Conservation (phyloP, 2,113 vertebrate species). For the Nipponia nippon region DNA sequence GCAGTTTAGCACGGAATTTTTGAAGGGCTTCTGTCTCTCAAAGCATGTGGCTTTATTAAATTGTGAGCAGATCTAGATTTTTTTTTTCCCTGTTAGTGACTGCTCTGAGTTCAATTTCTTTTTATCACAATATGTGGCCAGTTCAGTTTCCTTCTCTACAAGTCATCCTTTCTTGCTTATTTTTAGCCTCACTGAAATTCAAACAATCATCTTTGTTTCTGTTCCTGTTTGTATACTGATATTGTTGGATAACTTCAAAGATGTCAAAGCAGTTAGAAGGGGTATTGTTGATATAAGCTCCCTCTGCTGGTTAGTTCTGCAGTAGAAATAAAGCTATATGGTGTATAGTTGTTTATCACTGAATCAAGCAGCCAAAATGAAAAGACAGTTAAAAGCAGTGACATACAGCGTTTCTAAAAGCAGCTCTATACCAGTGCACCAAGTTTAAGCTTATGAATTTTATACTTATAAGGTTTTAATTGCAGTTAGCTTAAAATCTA, state of each 20-base stretch:
- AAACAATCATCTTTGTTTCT: not conserved
- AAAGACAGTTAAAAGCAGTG: not conserved
- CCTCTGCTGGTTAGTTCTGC: not conserved
- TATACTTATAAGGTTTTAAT: not conserved
- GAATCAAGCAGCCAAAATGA: not conserved
- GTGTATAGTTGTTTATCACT: not conserved
- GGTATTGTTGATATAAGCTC: not conserved
- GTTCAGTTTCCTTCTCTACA: not conserved
- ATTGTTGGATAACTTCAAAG: not conserved
- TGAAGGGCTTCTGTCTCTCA: not conserved
- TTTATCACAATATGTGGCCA: not conserved
- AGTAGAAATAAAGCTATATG: not conserved
- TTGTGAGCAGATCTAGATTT: not conserved
- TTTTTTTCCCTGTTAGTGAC: not conserved
- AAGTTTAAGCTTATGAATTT: not conserved
- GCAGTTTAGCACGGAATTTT: not conserved
- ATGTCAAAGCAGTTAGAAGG: not conserved
- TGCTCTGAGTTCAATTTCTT: not conserved
- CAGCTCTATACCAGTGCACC: not conserved
- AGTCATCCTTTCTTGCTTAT: not conserved
- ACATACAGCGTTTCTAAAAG: not conserved
- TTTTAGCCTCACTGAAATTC: not conserved
- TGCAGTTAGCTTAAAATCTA: not conserved
- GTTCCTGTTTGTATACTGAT: not conserved
- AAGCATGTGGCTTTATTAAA: not conserved